Percentiles rank a stretch among this genome's conserved stretches.
These are phyloP conservation scores for Luperina testacea DNA, from an alignment of 2,888 invertebrate species.

Conservation along the genomic window DNA sequence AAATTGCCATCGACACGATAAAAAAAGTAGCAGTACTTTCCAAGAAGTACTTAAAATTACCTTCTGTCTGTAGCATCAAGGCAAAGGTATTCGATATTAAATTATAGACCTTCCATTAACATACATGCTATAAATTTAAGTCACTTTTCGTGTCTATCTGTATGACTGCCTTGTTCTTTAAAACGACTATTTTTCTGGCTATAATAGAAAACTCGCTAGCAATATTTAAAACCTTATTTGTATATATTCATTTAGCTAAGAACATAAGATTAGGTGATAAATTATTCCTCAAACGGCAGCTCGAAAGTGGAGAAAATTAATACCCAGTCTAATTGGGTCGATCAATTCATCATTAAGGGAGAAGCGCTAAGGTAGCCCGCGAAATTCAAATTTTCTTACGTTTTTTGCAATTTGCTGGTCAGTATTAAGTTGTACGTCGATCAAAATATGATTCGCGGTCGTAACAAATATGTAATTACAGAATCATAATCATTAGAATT, in stretches of 20 bases:
- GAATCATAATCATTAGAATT: no score
- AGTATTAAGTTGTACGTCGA: no score
- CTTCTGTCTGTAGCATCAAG: no score
- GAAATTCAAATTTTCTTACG: no score
- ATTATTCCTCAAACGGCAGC: slow-evolving; percentile 9
- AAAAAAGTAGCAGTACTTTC: not conserved
- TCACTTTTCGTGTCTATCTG: not conserved
- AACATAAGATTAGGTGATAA: slow-evolving; percentile 24
- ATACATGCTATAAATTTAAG: not conserved
- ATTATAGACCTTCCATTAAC: not conserved
- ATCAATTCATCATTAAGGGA: not conserved
- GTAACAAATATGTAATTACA: no score
- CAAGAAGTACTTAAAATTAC: no score
- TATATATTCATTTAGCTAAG: not conserved
- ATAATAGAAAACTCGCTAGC: not conserved
- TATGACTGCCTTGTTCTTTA: no score
- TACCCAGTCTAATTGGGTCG: slow-evolving; percentile 24
- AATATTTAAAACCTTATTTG: not conserved
- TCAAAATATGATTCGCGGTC: no score
- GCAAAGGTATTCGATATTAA: not conserved
- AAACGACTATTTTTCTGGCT: no score
- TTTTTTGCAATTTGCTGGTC: no score
- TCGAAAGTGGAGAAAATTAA: slow-evolving; percentile 28
- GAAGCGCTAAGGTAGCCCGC: no score
- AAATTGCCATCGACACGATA: no score